Base-by-base conservation (phyloP, 2,888 invertebrate genomes). In the Isoperla grammatica region DNA sequence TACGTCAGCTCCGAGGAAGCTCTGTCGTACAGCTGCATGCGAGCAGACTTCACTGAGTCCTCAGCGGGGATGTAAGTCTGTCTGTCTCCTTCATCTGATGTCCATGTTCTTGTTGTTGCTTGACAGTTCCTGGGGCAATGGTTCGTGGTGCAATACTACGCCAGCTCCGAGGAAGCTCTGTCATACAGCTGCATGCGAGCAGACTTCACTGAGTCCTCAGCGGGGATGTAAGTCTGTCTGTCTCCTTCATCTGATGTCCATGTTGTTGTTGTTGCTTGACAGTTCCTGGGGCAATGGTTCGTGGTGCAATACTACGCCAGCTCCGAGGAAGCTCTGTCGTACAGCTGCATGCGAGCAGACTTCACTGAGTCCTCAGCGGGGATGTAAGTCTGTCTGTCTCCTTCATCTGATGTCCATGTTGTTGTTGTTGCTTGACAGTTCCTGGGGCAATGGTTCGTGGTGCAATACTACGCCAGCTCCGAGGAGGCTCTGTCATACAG, bases 291-390 rank as follows among this genome's bases (percentile, higher is more conserved):
- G 9, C 80, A 81, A 64, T 93, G 92, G 92, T 89, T 82, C 74
- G 88, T 92, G 45, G 87, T 91, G 17, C 90, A 92, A 71, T 92
- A 92, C 74, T 93, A 90, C 71, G 91, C 92, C 1, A 91, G 90
- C 71, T 90, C 88, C 1, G 92, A 92, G 74, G 92, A 92, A 75
- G 86, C 88, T 2, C 78, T 90, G 8, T 85, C 88, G 4, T 93
- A 92, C 73, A 83, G 88, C 69, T 93, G 92, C 70, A 92, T 93
- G 92, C 78, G 84, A 65, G 86, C 90, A 0, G 85, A 86, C 50
- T 82, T 88, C 67, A 82, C 82, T 2, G 74, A 81, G 67, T 74
- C 79, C 2, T 66, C 75, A 2, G 72, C 72, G 70, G 75, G 78
- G 1, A 79, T 82, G 9, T n/a, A n/a, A n/a, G n/a, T n/a, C n/a